Evolutionary conservation across 2,797 vertebrate genomes (phyloP).

Genomic region (Coilia nasus): DNA sequence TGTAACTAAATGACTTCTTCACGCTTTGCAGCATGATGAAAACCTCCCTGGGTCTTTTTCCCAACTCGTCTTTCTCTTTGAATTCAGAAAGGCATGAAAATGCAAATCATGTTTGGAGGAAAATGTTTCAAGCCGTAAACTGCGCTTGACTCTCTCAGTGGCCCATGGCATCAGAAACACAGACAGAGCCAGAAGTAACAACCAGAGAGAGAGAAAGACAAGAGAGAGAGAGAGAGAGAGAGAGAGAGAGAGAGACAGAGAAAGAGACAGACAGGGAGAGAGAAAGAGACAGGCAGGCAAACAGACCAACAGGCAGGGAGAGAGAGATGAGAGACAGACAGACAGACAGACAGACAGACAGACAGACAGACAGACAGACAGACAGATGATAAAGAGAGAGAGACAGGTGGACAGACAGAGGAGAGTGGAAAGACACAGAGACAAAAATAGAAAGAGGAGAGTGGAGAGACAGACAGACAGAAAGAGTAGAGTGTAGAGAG

Average conservation of each 20-base stretch:
- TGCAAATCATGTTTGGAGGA: slow-evolving; percentile 34
- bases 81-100: slow-evolving; percentile 1
- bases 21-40: slow-evolving; percentile 30
- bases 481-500: too few species aligned
- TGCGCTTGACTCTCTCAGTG: slow-evolving; percentile 19
- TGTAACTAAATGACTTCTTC: slow-evolving; percentile 33
- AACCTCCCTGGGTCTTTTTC: slow-evolving; percentile 36
- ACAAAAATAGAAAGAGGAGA: background rate
- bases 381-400: too few species aligned
- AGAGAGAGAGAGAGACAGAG: background rate
- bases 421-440: too few species aligned
- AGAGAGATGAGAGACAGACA: too few species aligned
- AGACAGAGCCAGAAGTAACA: background rate
- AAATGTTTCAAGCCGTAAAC: slow-evolving; percentile 23
- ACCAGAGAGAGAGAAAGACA: too few species aligned
- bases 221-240: background rate
- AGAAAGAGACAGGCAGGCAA: too few species aligned
- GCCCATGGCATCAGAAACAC: background rate
- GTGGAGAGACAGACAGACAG: background rate
- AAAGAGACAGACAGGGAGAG: background rate
- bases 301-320: background rate
- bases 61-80: background rate
- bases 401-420: too few species aligned
- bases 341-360: too few species aligned
- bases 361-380: too few species aligned